Evolutionary conservation across 2,113 vertebrate genomes (phyloP), one percentile per base, ranked within the genome.

Genomic region (Mesitornis unicolor): DNA sequence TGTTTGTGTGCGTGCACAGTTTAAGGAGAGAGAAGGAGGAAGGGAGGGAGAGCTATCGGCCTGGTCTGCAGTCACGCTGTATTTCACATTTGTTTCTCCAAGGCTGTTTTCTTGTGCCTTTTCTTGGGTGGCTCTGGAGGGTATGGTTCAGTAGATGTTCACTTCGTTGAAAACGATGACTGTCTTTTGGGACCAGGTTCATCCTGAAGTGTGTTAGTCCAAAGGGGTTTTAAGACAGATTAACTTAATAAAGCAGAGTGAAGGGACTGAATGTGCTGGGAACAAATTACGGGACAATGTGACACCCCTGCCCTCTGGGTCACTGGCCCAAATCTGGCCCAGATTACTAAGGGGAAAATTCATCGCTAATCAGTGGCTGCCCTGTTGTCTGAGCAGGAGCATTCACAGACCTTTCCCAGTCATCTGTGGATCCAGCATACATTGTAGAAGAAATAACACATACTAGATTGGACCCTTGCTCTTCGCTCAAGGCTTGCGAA

Each of bases 1-100:
- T 95, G 96, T 91, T 94, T 94, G 93, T 95, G 90, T 95, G 94
- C 64, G 48, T 95, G 92, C 80, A 74, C 33, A 26, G 79, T 57
- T 84, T 54, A 64, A 29, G 53, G 65, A 91, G 90, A 90, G 61
- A 13, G 15, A 26, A 84, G 53, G 61, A 87, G 33, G 38, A 54
- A 11, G 31, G 70, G 86, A 94, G 77, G 73, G 42, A 68, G 77
- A 84, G 40, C 50, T 50, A 16, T 88, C 36, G 51, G 82, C 29
- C 69, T 42, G 65, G 24, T 51, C 76, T 68, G 76, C 56, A 68
- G 76, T 75, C 83, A 56, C 0, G 7, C 90, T 78, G 85, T n/a
- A 8, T 76, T 94, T 94, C 93, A 51, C 85, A 29, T 74, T 70
- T 6, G 1, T 77, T 93, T 90, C 74, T 38, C 79, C 1, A 6